Evolutionary conservation across 2,113 vertebrate genomes (phyloP).

Genomic region (Rana temporaria): DNA sequence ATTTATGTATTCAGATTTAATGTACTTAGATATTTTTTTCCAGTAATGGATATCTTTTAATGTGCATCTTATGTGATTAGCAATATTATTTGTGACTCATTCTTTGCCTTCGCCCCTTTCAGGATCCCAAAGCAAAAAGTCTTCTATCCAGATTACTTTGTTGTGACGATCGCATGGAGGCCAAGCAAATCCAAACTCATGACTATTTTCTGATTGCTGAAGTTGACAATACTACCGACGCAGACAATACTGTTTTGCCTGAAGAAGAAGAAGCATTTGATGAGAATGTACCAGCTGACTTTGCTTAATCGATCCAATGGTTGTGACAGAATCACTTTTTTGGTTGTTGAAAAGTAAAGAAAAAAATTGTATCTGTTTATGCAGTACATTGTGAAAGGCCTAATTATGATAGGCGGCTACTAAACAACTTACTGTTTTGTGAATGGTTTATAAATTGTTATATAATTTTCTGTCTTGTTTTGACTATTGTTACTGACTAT

Average conservation of each 20-base stretch:
- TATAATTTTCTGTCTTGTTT: neutral
- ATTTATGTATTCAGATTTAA: too few species aligned
- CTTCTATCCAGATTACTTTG: slow-evolving; percentile 70
- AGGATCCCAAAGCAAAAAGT: slow-evolving; percentile 71
- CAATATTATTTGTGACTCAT: neutral
- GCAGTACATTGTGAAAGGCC: too few species aligned
- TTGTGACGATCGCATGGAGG: slow-evolving; percentile 65
- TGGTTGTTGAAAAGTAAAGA: too few species aligned
- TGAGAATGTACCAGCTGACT: slow-evolving; percentile 33
- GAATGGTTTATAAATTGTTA: neutral
- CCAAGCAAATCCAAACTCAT: slow-evolving; percentile 70
- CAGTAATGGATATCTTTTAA: neutral
- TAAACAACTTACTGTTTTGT: neutral
- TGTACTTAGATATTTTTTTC: too few species aligned
- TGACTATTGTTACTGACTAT: neutral
- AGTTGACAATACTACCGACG: slow-evolving; percentile 14
- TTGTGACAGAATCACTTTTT: too few species aligned
- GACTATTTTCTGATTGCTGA: slow-evolving; percentile 66
- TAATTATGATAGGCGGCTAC: too few species aligned
- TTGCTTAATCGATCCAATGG: neutral
- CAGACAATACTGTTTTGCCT: neutral
- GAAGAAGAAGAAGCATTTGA: slow-evolving; percentile 29
- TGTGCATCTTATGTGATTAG: neutral
- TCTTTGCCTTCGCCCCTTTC: slow-evolving; percentile 2
- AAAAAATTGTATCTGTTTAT: too few species aligned